Evolutionary conservation across 2,113 vertebrate species (phyloP).

Genomic region (Ranitomeya variabilis): DNA sequence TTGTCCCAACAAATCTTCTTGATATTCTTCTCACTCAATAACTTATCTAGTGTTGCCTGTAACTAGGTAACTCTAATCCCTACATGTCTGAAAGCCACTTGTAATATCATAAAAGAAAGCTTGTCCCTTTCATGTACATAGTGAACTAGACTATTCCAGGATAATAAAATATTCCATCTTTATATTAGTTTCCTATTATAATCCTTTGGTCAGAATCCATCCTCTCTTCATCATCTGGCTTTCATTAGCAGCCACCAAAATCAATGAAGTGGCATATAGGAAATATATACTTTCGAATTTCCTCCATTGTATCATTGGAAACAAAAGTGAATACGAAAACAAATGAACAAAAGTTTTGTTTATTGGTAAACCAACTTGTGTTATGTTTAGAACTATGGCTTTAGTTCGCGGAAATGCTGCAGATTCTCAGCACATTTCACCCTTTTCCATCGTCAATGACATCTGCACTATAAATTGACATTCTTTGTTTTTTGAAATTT

Average conservation of each 20-base stretch:
- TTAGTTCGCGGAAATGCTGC: too few species aligned
- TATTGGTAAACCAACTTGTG: neutral
- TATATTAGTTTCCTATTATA: neutral
- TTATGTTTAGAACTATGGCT: neutral
- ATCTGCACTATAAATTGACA: too few species aligned
- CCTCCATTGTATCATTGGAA: neutral
- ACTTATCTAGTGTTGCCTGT: neutral
- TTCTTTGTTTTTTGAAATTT: too few species aligned
- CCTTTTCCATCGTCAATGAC: neutral
- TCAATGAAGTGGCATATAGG: neutral
- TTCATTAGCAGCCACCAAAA: neutral
- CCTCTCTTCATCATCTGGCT: neutral
- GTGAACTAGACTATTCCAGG: neutral
- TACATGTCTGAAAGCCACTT: neutral
- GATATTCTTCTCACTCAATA: neutral
- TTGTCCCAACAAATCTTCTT: neutral
- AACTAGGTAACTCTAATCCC: neutral
- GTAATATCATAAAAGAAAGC: neutral
- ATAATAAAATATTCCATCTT: conserved; percentile 12
- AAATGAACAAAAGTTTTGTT: neutral
- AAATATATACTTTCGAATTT: neutral
- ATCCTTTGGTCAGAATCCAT: neutral
- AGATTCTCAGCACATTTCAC: too few species aligned
- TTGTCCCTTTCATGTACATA: neutral
- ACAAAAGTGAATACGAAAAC: neutral